Base-by-base conservation (phyloP, 2,113 vertebrate genomes). In the Apeltes quadracus region DNA sequence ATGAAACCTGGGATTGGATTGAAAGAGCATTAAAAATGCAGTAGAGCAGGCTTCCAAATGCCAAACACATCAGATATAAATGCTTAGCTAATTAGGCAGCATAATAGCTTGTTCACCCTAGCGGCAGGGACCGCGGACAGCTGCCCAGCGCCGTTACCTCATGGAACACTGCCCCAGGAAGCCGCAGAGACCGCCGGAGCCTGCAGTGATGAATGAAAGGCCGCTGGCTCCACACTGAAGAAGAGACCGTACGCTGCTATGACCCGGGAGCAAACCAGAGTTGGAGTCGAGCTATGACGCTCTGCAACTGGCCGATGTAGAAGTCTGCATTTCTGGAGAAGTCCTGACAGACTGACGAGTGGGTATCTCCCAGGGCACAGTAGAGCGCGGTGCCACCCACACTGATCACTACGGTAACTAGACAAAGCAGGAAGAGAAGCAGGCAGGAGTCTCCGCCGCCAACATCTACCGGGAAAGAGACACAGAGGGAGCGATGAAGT, bases 331-430 rank as follows among this genome's bases (percentile, higher is more conserved):
- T 99, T 85, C 85, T 89, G 73, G 96, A 94, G 88, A 99, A 99
- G 66, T 99, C 97, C 54, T 93, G 95, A 85, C 98, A 99, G 51
- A 99, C 95, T 1, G 94, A 95, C 22, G 98, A 99, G 67, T 96
- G 94, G 87, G 93, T 85, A 70, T 98, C 95, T 8, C 94, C 97
- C 56, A 99, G 91, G n/a, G 95, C 94, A 79, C 98, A 99, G 92
- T 99, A 99, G 62, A 99, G 78, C 0, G 98, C 97, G 11, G 98
- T 99, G 85, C 98, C 97, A 72, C 96, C 97, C 25, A 99, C 80
- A 8, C 98, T 99, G 74, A 99, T 95, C 91, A 99, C 95, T 76
- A 99, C 96, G 1, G 98, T 99, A 36, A 92, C 95, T 90, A 99
- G 78, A 83, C 97, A 99, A 62, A 99, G 92, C 85, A 98, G 90